Percentiles rank a stretch among this genome's conserved stretches.
Conservation (phyloP, 2,797 vertebrate species). For the Acanthornis magna region DNA sequence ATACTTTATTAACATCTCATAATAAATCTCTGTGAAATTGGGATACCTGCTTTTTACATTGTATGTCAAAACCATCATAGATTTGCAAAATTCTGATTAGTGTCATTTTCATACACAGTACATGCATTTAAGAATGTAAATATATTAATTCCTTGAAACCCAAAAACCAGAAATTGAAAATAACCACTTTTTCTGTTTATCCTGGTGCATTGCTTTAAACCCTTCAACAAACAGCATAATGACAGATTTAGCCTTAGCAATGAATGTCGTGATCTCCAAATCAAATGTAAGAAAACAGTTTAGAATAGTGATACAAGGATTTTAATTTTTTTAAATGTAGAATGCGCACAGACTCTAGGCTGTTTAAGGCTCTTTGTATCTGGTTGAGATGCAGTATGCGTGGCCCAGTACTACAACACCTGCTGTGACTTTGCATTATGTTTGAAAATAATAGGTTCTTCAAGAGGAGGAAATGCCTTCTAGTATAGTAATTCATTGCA, state of each 20-base stretch:
- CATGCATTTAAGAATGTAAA: neutral
- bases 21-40: neutral
- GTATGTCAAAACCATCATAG: neutral
- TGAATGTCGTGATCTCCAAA: slow-evolving; percentile 36
- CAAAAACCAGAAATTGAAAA: neutral
- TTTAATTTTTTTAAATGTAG: neutral
- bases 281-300: slow-evolving; percentile 8
- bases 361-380: slow-evolving; percentile 38
- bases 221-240: slow-evolving; percentile 40
- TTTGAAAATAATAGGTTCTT: slow-evolving; percentile 70
- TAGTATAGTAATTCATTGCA: slow-evolving; percentile 59
- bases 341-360: neutral
- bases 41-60: neutral
- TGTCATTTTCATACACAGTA: neutral
- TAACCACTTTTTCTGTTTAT: slow-evolving; percentile 28
- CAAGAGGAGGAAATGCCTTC: slow-evolving; percentile 27
- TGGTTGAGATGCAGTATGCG: neutral
- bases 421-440: slow-evolving; percentile 67
- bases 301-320: neutral
- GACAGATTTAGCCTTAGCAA: slow-evolving; percentile 53
- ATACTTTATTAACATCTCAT: neutral
- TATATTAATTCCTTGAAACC: neutral
- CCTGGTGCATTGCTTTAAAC: neutral
- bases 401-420: neutral
- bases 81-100: neutral